phyloP scores from a whole-genome alignment of 1,140 invertebrate genomes.

The Micrasema longulum region DNA sequence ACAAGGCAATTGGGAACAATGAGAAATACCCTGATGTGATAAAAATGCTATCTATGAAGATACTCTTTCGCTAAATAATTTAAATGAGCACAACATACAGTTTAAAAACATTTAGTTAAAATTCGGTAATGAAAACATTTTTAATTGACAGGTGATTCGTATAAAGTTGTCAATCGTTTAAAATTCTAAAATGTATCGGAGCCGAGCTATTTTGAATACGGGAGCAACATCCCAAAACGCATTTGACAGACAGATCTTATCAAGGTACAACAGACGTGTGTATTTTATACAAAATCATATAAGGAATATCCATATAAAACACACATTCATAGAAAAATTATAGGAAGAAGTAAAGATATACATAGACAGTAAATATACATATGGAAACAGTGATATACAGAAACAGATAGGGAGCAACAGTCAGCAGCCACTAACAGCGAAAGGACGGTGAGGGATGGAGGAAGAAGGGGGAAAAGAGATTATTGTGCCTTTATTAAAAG shows the following conservation, averaged over 20 bases:
- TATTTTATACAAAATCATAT: slow-evolving; percentile 32
- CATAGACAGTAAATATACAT: slow-evolving; percentile 41
- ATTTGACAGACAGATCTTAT: slow-evolving; percentile 21
- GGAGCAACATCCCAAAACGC: slow-evolving; percentile 6
- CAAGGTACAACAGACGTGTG: slow-evolving; percentile 23
- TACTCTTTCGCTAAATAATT: no score
- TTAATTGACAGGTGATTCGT: no score
- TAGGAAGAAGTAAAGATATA: slow-evolving; percentile 42
- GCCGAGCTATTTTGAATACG: not conserved
- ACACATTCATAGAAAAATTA: slow-evolving; percentile 39
- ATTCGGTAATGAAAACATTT: no score
- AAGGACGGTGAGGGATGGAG: not conserved
- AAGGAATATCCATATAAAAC: slow-evolving; percentile 35
- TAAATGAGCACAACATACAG: no score
- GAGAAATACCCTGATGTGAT: no score
- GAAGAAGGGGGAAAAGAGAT: not conserved
- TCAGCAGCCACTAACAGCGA: slow-evolving; percentile 50
- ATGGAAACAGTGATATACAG: slow-evolving; percentile 43
- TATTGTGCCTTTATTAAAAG: not conserved
- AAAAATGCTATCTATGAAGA: no score
- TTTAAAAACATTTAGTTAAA: no score
- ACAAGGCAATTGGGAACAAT: no score
- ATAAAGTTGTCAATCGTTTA: no score
- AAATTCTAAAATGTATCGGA: no score
- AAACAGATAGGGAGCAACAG: slow-evolving; percentile 42